These are phyloP conservation scores for Nomada flava DNA, from an alignment of 2,888 invertebrate species.

Conservation along the genomic window DNA sequence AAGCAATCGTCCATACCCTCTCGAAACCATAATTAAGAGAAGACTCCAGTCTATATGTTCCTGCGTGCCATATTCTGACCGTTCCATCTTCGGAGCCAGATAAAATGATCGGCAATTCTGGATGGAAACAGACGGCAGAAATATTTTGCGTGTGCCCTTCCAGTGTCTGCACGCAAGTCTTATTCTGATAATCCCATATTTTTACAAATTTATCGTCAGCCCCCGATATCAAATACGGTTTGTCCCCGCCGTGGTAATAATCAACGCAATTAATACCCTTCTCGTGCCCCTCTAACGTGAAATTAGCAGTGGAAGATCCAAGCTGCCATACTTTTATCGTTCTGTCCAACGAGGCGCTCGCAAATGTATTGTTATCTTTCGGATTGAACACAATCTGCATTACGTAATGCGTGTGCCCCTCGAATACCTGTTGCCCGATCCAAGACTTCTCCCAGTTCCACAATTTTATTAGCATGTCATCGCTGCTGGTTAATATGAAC, in stretches of 20 bases:
- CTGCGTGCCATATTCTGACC: slow-evolving; percentile 99
- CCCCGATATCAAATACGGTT: slow-evolving; percentile 99
- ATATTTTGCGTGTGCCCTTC: slow-evolving; percentile 99
- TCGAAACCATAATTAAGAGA: slow-evolving; percentile 99
- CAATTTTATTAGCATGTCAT: slow-evolving; percentile 99
- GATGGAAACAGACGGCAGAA: slow-evolving; percentile 98
- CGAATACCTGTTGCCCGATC: slow-evolving; percentile 99
- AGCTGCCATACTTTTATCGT: slow-evolving; percentile 99
- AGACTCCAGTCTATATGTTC: slow-evolving; percentile 98
- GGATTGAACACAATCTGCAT: slow-evolving; percentile 99
- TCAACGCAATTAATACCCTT: slow-evolving; percentile 99
- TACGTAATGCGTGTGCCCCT: slow-evolving; percentile 99
- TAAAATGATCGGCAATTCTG: slow-evolving; percentile 97
- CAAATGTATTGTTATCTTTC: slow-evolving; percentile 99
- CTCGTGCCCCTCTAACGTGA: slow-evolving; percentile 98
- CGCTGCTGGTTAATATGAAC: slow-evolving; percentile 97
- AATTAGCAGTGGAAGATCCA: slow-evolving; percentile 98
- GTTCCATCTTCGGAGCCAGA: slow-evolving; percentile 99
- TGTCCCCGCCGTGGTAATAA: slow-evolving; percentile 99
- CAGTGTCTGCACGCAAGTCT: slow-evolving; percentile 99
- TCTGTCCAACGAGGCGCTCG: slow-evolving; percentile 98
- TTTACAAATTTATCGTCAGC: slow-evolving; percentile 99
- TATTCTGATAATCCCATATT: slow-evolving; percentile 99
- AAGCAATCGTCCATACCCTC: slow-evolving; percentile 98
- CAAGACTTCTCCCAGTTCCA: slow-evolving; percentile 99